phyloP scores from a whole-genome alignment of 2,797 vertebrate genomes.

The Diplodus sargus region DNA sequence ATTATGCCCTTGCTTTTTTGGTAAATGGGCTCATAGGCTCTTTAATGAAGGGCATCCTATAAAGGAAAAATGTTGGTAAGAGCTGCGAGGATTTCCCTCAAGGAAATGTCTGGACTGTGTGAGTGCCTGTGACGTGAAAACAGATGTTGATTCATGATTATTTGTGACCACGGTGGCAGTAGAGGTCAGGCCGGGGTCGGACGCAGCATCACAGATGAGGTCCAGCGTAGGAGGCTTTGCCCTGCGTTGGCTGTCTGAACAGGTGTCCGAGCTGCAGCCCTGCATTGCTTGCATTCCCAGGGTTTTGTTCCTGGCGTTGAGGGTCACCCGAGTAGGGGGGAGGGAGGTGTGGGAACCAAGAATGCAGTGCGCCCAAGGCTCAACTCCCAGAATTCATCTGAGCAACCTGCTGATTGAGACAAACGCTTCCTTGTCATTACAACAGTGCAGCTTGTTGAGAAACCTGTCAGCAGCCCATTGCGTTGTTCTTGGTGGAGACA shows the following conservation, averaged over 20 bases:
- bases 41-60: neutral
- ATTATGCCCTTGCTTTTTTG: slow-evolving; percentile 13
- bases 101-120: neutral
- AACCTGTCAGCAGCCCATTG: slow-evolving; percentile 51
- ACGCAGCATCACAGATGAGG: slow-evolving; percentile 39
- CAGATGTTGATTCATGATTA: slow-evolving; percentile 5
- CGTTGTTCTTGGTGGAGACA: slow-evolving; percentile 15
- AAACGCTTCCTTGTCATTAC: slow-evolving; percentile 60
- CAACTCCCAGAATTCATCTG: slow-evolving; percentile 53
- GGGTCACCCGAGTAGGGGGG: slow-evolving; percentile 49
- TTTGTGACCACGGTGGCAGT: neutral
- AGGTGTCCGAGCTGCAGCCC: slow-evolving; percentile 70
- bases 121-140: slow-evolving; percentile 11
- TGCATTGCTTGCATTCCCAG: slow-evolving; percentile 78
- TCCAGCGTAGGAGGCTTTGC: slow-evolving; percentile 15
- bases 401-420: slow-evolving; percentile 69
- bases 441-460: slow-evolving; percentile 29
- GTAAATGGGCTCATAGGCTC: neutral
- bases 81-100: slow-evolving; percentile 12
- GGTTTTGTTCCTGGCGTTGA: slow-evolving; percentile 71
- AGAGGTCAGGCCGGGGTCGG: slow-evolving; percentile 46
- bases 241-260: slow-evolving; percentile 60
- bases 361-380: slow-evolving; percentile 55
- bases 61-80: neutral
- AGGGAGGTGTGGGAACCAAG: slow-evolving; percentile 69